phyloP scores from a whole-genome alignment of 2,888 invertebrate species.

The Scaptomyza polygonia region DNA sequence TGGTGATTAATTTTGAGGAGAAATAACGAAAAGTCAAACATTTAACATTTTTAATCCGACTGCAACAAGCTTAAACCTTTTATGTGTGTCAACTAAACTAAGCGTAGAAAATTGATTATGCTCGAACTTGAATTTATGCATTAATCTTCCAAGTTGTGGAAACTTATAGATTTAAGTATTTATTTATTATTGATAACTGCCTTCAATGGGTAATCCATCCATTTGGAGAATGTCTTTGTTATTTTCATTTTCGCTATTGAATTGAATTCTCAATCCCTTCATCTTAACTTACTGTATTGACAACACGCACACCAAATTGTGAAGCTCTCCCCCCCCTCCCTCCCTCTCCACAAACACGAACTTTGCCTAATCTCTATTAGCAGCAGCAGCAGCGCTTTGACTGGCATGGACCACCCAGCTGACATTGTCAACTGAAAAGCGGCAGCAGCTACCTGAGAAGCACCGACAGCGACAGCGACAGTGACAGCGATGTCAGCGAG shows the following conservation, averaged over 20 bases:
- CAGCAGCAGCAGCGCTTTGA: constrained; percentile 57
- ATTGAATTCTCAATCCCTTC: constrained; percentile 2
- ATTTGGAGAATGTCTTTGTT: not conserved
- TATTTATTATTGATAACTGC: not conserved
- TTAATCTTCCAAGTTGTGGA: not conserved
- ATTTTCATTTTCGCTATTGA: not conserved
- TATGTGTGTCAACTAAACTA: not conserved
- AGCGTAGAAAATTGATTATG: not conserved
- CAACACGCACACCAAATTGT: constrained; percentile 13
- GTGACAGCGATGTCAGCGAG: constrained; percentile 63
- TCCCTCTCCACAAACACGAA: not conserved
- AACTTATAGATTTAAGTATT: not conserved
- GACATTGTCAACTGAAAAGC: constrained; percentile 64
- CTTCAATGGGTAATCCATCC: not conserved
- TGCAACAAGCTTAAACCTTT: not conserved
- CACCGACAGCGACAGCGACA: constrained; percentile 21
- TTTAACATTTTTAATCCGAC: not conserved
- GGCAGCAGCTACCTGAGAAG: constrained; percentile 52
- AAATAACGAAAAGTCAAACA: not conserved
- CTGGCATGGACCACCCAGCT: constrained; percentile 66
- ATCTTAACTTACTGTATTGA: not conserved
- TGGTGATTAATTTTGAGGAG: not conserved
- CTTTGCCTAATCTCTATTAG: constrained; percentile 68
- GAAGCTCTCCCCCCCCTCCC: not conserved
- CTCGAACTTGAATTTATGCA: not conserved